Base-by-base conservation (phyloP, 1,140 invertebrate species). In the Formica exsecta region DNA sequence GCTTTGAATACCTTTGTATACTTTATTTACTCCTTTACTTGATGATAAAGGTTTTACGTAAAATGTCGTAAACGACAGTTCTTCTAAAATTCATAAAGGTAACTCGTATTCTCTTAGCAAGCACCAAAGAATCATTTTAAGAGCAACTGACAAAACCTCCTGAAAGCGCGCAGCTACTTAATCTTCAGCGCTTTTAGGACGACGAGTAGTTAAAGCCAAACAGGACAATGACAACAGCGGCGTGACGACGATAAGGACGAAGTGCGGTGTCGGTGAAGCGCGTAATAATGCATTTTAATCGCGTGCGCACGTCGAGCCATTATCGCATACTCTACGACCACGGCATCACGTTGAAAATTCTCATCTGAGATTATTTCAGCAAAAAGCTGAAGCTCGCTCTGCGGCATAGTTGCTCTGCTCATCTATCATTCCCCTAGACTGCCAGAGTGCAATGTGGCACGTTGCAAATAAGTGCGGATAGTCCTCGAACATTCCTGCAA, bases 251-350 rank as follows among this genome's bases (percentile, higher is more conserved):
- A 48, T 61, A 71, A 84, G 66, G 79, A 71, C 79, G 64, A 57
- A 36, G 41, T 51, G 48, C 62, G 36, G 62, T 66, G 75, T 61
- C 54, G 75, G 62, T 83, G 79, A 54, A 73, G 79, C 79, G 64
- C 75, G 84, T 86, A 86, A 87, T 89, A 89, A 88, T 88, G 76
- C 75, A 89, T 89, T 51, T 51, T 89, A 89, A 89, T 87, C 86
- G 76, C 70, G 65, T 84, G 66, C 80, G 81, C 74, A 74, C 66
- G 80, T 62, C 57, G 62, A 61, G 79, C 83, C 73, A 89, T 86
- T 88, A 88, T 89, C 83, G 88, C 71, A 44, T 70, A 62, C 36
- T 70, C 64, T 25, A 59, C 85, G 73, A 71, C 76, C 41, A 79
- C 66, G 62, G 66, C 76, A 59, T 57, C 86, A 66, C 77, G 66